Percentiles rank a stretch among this genome's conserved stretches.
Evolutionary conservation across 2,113 vertebrate species (phyloP).

Genomic region (Thamnaconus septentrionalis): DNA sequence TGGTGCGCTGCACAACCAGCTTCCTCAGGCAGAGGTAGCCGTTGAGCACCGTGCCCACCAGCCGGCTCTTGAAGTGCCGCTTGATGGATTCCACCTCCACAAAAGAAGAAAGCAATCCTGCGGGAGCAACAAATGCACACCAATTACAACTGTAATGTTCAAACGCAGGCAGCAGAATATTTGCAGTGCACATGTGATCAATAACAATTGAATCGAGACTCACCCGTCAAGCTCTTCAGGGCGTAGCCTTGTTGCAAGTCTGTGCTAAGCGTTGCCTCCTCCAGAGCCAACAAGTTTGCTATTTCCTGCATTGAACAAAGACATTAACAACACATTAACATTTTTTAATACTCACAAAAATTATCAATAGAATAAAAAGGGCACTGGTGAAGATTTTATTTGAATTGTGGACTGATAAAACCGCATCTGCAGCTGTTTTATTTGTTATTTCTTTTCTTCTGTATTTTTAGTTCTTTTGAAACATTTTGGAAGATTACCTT

Average conservation of each 20-base stretch:
- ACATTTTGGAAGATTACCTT: slow-evolving; percentile 78
- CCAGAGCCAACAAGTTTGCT: slow-evolving; percentile 91
- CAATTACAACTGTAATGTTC: background rate
- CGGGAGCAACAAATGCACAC: background rate
- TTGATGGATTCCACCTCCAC: slow-evolving; percentile 99
- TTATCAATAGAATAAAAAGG: no score
- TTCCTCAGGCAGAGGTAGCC: slow-evolving; percentile 96
- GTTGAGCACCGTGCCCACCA: slow-evolving; percentile 96
- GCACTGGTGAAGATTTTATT: no score
- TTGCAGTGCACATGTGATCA: no score
- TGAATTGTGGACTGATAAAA: no score
- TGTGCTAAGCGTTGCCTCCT: slow-evolving; percentile 95
- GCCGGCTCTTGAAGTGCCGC: slow-evolving; percentile 93
- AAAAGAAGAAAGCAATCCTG: slow-evolving; percentile 95
- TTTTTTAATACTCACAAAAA: no score
- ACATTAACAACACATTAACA: background rate
- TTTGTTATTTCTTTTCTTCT: background rate
- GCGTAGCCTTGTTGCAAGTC: slow-evolving; percentile 98
- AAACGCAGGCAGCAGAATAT: background rate
- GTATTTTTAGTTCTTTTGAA: background rate
- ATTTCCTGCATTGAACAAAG: slow-evolving; percentile 83
- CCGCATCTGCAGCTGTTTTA: no score
- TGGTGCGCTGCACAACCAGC: slow-evolving; percentile 96
- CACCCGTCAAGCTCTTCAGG: slow-evolving; percentile 97
- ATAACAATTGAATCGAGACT: no score